These are phyloP conservation scores for Megaptera novaeangliae DNA, from an alignment of 2,113 vertebrate genomes.

Conservation along the genomic window DNA sequence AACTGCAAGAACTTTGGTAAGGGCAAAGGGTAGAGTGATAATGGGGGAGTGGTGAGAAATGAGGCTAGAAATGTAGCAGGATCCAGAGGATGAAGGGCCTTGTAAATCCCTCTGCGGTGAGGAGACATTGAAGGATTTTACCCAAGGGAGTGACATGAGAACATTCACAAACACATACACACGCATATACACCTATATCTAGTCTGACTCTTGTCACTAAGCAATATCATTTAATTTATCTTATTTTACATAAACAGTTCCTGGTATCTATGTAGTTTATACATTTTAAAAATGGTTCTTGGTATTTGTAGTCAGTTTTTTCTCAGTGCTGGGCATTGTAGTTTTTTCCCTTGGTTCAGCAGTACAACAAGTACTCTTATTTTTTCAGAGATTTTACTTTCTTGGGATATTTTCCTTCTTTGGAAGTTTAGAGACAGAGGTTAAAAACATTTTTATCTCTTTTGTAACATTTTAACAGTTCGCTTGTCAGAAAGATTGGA, in stretches of 20 bases:
- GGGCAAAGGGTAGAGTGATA: neutral
- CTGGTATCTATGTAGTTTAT: neutral
- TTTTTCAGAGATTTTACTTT: neutral
- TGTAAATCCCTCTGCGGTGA: neutral
- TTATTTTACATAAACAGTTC: neutral
- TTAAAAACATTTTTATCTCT: neutral
- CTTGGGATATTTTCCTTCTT: neutral
- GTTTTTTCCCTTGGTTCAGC: neutral
- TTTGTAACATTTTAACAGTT: conserved; percentile 2
- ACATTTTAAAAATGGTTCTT: neutral
- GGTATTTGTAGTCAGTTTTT: neutral
- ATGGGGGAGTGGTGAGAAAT: neutral
- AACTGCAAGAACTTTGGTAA: neutral
- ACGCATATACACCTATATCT: neutral
- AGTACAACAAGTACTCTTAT: neutral
- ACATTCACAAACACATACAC: neutral
- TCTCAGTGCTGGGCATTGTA: neutral
- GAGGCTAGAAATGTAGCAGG: neutral
- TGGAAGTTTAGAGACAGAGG: neutral
- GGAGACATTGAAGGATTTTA: neutral
- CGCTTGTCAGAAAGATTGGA: neutral
- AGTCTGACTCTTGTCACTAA: neutral
- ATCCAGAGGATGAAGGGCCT: neutral
- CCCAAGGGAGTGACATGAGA: neutral
- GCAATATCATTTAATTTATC: neutral